phyloP scores from a whole-genome alignment of 2,113 vertebrate species.

The Ailurus styani region DNA sequence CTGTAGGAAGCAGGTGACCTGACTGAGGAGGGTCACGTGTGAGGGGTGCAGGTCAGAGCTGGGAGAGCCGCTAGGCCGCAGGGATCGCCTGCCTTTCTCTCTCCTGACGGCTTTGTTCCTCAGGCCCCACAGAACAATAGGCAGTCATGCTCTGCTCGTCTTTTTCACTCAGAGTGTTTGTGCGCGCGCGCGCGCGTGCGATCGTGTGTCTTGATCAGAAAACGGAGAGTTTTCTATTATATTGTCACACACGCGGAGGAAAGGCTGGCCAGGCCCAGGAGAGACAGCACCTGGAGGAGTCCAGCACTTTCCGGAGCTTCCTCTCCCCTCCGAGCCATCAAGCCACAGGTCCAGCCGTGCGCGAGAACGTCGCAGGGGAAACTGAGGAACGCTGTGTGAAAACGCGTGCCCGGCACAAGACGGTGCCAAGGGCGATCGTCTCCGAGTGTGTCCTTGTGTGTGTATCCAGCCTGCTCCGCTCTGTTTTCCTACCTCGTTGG shows the following conservation, averaged over 20 bases:
- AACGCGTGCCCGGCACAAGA: neutral
- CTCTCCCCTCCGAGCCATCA: neutral
- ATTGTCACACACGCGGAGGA: neutral
- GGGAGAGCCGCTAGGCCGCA: neutral
- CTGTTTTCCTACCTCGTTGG: neutral
- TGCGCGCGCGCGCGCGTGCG: neutral
- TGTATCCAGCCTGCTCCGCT: too few species aligned
- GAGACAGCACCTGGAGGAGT: neutral
- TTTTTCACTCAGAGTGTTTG: neutral
- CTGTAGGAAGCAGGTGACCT: neutral
- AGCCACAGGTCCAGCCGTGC: neutral
- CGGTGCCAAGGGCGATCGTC: too few species aligned
- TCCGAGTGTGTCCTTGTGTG: neutral
- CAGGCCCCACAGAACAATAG: neutral
- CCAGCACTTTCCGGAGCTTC: neutral
- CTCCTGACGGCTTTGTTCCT: neutral
- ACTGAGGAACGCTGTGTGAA: neutral
- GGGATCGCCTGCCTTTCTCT: rapidly evolving
- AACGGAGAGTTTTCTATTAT: neutral
- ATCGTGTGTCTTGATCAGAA: neutral
- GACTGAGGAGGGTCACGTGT: rapidly evolving
- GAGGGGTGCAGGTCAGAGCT: neutral
- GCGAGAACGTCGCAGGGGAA: neutral
- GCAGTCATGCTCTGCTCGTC: neutral
- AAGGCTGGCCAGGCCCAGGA: neutral